Evolutionary conservation across 2,113 vertebrate species (phyloP), one percentile per base, ranked within the genome.

Genomic region (Lepus americanus): DNA sequence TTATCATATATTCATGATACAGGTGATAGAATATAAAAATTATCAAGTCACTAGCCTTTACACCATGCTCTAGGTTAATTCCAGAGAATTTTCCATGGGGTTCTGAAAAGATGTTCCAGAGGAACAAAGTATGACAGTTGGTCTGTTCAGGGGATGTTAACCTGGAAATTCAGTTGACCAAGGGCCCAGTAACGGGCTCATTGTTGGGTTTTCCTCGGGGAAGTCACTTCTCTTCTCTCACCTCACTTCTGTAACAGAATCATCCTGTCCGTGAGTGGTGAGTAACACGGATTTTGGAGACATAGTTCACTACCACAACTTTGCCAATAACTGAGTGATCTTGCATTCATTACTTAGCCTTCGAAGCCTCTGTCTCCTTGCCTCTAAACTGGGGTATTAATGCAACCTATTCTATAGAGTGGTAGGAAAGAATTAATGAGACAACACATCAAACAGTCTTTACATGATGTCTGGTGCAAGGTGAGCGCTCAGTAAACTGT

Each of bases 11-110:
- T n/a, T 31, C 27, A 16, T 53, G 25, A 64, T 23, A 78, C 22
- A 89, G 27, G 31, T 85, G 59, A 80, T 44, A 74, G 63, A 78
- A 31, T 88, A 25, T 88, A 92, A 63, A 93, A 85, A 74, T 74
- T 84, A 79, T 53, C 20, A 1, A 13, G 17, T 59, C 55, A 59
- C 55, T 59, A 3, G 13, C 4, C 23, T 94, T 64, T n/a, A 17
- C 70, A 70, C 81, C 39, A 86, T 20, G 39, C 5, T 89, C 17
- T 49, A 77, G 13, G 10, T 90, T 85, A 81, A 55, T 76, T 90
- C 53, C 64, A 85, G 17, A 77, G 39, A 88, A 64, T 86, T 90
- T 90, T 23, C 69, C 14, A 64, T 59, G 0, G 27, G 74, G 29
- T 81, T 33, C 49, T 87, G 22, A 86, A 13, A 92, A 87, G 63